Conservation (phyloP, 2,888 invertebrate species). For the Euplexia lucipara region DNA sequence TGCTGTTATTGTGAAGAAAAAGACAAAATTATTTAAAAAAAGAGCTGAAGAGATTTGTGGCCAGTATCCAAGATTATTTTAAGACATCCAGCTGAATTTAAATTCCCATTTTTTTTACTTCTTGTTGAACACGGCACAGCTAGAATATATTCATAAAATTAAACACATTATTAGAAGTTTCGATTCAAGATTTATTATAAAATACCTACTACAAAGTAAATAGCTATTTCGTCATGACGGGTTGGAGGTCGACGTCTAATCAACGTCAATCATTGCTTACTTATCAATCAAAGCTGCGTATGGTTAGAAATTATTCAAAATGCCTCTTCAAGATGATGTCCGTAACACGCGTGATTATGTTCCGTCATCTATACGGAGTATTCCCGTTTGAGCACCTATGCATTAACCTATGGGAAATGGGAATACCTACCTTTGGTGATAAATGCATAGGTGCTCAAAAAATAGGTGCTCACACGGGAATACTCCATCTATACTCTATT, state of each 20-base stretch:
- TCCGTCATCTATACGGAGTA: no score
- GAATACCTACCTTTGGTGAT: no score
- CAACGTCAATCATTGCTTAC: constrained; percentile 48
- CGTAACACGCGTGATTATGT: background rate
- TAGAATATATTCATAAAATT: background rate
- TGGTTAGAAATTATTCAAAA: constrained; percentile 31
- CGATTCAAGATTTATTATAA: constrained; percentile 8
- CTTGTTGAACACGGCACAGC: no score
- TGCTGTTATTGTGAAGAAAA: background rate
- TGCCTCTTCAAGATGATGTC: constrained; percentile 18
- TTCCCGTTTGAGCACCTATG: no score
- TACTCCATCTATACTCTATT: no score
- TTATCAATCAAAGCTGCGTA: constrained; percentile 32
- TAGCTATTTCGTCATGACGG: constrained; percentile 24
- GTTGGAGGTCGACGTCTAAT: constrained; percentile 43
- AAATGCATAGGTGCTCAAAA: no score
- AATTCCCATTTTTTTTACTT: background rate
- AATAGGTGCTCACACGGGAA: no score
- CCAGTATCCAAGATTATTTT: constrained; percentile 37
- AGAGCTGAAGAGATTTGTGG: no score
- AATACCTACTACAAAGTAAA: background rate
- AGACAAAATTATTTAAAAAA: no score
- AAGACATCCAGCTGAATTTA: constrained; percentile 3
- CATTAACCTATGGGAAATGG: no score
- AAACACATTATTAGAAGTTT: background rate